Base-by-base conservation (phyloP, 2,888 invertebrate genomes). In the Neelides folsomi region DNA sequence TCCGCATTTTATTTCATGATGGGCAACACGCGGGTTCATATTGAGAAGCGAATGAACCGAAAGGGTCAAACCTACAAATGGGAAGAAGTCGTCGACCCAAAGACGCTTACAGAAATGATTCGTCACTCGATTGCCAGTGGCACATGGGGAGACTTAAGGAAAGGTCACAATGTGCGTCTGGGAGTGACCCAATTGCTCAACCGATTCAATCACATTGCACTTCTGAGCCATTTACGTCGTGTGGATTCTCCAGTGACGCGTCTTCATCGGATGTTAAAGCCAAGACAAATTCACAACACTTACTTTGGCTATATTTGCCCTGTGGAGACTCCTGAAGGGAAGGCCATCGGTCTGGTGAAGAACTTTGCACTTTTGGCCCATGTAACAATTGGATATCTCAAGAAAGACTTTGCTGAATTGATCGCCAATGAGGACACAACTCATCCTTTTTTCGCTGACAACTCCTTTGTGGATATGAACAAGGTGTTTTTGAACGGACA, bases 141-240 rank as follows among this genome's bases (percentile, higher is more conserved):
- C 13, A 79, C 79, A 67, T 79, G 79, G 78, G 78, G 78, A 13
- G 78, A 79, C 63, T 77, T 77, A 68, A 77, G 77, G 66, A 78
- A 77, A 64, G 77, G 77, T 40, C 76, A 76, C 69, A 75, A 75
- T 66, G 73, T 76, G 36, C 67, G 78, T 52, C 76, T 76, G 49
- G 78, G 78, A 35, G 78, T 78, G 6, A 75, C 76, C 19, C 78
- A 79, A 72, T 76, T 77, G 65, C 70, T 79, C 66, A 79, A 79
- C 65, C 67, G 78, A 52, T 68, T 78, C 46, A 78, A 77, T 1
- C 78, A 75, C 67, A 77, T 75, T 2, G 78, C 78, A 2, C 77
- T 77, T 2, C 66, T 79, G 49, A 77, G 77, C 19, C 78, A 79
- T 69, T 66, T 78, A 54, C 70, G 78, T 34, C 72, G 78, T 27